Conservation (phyloP, 1,140 invertebrate species). For the Parapsyche elsis region DNA sequence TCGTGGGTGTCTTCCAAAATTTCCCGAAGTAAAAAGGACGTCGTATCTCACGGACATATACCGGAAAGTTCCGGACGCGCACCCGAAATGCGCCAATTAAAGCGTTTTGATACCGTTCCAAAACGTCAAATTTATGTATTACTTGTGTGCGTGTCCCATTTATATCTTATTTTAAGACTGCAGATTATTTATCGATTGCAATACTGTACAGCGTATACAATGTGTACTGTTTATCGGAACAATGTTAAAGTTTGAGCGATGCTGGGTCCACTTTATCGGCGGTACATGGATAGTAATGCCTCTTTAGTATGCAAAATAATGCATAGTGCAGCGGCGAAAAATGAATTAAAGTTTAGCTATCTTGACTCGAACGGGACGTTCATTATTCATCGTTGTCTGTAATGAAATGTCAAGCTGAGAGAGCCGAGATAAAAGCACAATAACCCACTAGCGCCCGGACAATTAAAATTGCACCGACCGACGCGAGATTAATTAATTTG, state of each 20-base stretch:
- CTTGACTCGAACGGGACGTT: constrained; percentile 1
- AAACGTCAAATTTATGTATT: not conserved
- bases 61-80: not conserved
- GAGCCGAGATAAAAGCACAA: constrained; percentile 15
- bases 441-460: not conserved
- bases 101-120: constrained; percentile 7
- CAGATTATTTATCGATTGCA: too few species aligned
- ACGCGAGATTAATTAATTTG: too few species aligned
- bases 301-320: too few species aligned
- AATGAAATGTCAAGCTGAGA: constrained; percentile 14
- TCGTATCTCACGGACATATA: not conserved
- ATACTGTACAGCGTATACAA: too few species aligned
- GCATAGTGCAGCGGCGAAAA: not conserved
- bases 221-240: too few species aligned
- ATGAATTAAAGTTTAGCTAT: constrained; percentile 15
- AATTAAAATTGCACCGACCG: too few species aligned
- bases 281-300: too few species aligned
- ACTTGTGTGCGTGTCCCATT: not conserved
- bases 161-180: not conserved
- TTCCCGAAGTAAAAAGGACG: not conserved
- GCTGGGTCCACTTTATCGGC: too few species aligned
- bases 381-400: constrained; percentile 4
- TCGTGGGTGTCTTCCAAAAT: constrained; percentile 15
- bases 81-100: not conserved
- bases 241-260: too few species aligned